Base-by-base conservation (phyloP, 1,140 invertebrate species). In the Hormaphis cornu region DNA sequence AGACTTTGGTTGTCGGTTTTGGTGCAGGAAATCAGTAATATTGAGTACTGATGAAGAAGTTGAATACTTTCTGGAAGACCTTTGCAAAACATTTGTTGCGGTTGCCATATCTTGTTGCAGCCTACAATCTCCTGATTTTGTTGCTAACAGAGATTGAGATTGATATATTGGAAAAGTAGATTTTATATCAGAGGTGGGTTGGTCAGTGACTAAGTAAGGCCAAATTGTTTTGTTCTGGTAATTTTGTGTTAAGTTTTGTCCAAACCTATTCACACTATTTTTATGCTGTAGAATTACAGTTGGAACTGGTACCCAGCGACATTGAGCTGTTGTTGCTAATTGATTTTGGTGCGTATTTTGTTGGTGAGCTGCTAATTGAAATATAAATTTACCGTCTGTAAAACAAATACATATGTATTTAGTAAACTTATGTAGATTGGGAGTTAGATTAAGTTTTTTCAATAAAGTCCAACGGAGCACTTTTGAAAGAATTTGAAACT, bases 361-460 rank as follows among this genome's bases (percentile, higher is more conserved):
- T 20, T 54, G 54, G 8, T 58, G 33, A 58, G 54, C 54, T 24
- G 54, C 54, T 10, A 58, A 4, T 40, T 58, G 54, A 14, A 58
- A 58, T 22, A 58, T 58, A 58, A 58, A 58, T 14, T 58, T 58
- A 0, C 54, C 54, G 3, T 58, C 54, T 58, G 14, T 40, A 58
- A 58, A n/a, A 16, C 12, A 58, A 26, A 22, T 20, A 28, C 14
- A 35, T 24, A 54, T 6, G 16, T 16, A 6, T 35, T n/a, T n/a
- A n/a, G n/a, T n/a, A n/a, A n/a, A n/a, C n/a, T n/a, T n/a, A n/a
- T n/a, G n/a, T n/a, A n/a, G n/a, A n/a, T n/a, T n/a, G n/a, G n/a
- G n/a, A n/a, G n/a, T n/a, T n/a, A n/a, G n/a, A n/a, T n/a, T n/a
- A n/a, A n/a, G n/a, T n/a, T n/a, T n/a, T n/a, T n/a, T n/a, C n/a